Evolutionary conservation across 30 jellyfish, hydroid and myxozoan species (phyloP), one percentile per base, ranked within the genome.

Genomic region (Rhopilema esculentum): DNA sequence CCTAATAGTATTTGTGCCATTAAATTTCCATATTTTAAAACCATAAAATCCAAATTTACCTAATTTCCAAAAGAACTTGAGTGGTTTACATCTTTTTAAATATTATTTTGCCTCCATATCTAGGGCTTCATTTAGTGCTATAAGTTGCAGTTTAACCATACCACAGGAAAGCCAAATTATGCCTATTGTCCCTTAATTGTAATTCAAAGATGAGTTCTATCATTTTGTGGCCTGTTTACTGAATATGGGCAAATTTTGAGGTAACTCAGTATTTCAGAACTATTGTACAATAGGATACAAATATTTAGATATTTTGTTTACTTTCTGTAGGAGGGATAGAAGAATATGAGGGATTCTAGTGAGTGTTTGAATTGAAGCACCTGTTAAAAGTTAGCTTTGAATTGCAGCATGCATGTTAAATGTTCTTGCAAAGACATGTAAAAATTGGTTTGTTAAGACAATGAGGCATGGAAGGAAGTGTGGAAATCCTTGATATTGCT

Each of bases 401-500:
- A n/a, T 40, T 40, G 57, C 57, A 40, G 57, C 57, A 6, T 12
- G 12, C 6, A 40, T 40, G 57, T 6, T 12, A 40, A 40, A 40
- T 40, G 12, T 6, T 40, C 57, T 40, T 40, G 57, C 57, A 40
- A 40, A 12, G 57, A 6, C 6, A 40, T 2, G 57, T 40, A 40
- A 40, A 40, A 6, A 40, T 12, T 40, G 57, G 12, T 2, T 40
- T 40, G 9, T 40, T 40, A 23, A 48, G 8, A 24, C 19, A 33
- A 31, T 73, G 49, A 61, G 49, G 23, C 71, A 85, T 85, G 94
- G 96, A 88, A 12, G 91, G 62, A 52, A 33, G 33, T 28, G 85
- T 91, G 50, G 83, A 93, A 49, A 88, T 93, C 8, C 73, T 93
- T 49, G 97, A 93, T 30, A 88, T 93, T 30, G 98, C 98, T 9